Evolutionary conservation across 2,888 invertebrate genomes (phyloP), one percentile per base, ranked within the genome.

Genomic region (Troides oblongomaculatus): DNA sequence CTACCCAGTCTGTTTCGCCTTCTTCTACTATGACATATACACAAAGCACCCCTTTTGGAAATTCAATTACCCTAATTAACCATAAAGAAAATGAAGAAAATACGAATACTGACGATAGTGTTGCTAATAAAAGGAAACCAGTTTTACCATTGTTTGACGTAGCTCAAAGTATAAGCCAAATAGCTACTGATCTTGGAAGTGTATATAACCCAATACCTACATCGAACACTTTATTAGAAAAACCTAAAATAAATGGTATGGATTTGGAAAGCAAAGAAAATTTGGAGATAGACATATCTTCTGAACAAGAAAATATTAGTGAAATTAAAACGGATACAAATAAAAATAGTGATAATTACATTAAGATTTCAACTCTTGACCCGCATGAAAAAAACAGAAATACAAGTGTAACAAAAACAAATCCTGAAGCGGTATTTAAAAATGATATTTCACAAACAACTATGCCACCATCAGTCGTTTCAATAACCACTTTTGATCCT

Each of bases 101-200:
- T 5, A 62, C 69, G 10, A 68, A 72, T 68, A 53, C 46, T 62
- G 68, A 73, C n/a, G 67, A 68, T 18, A 73, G 72, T 10, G 73
- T 76, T 62, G 70, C 71, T 70, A 71, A 72, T 7, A 82, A 81
- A 50, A 75, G 76, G 62, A 84, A 85, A 71, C 74, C 85, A 60
- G 74, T 78, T 21, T 72, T 85, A 62, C 87, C 85, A 17, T 72
- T 90, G 50, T 91, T 93, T 77, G 92, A 93, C 76, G 87, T 93
- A 46, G 90, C 90, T 65, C 88, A 90, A 76, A 92, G 92, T 76
- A 88, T 93, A 62, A 93, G 92, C 74, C 92, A 93, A 84, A 93
- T 93, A 75, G 91, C 93, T 66, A 91, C 91, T 3, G 92, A 93
- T 77, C 81, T 93, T 36, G 91, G 89, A 46, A 82, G 82, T 59